A percentile compares a stretch with the other conserved stretches of the same genome.
Conservation (phyloP, 1,140 invertebrate species). For the Eciton burchellii region DNA sequence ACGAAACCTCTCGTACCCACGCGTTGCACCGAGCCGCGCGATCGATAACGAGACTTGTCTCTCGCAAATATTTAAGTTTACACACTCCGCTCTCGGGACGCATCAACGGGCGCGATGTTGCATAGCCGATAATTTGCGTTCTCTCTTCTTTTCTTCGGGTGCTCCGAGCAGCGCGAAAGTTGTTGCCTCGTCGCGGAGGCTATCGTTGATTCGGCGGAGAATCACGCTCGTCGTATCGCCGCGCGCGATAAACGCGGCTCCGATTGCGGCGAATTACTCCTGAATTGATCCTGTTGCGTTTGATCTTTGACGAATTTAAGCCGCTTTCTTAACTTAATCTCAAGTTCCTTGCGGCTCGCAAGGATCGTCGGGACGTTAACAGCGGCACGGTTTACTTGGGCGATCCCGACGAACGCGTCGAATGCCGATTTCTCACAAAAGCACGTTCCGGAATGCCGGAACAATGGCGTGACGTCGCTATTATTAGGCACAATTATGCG, state of each 20-base stretch:
- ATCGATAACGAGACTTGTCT: slow-evolving; percentile 36
- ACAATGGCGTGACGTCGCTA: slow-evolving; percentile 37
- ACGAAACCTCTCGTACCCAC: slow-evolving; percentile 9
- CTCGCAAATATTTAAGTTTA: slow-evolving; percentile 48
- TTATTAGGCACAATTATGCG: slow-evolving; percentile 49
- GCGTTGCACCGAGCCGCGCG: background rate
- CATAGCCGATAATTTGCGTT: slow-evolving; percentile 46
- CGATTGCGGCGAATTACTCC: slow-evolving; percentile 16
- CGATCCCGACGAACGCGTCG: slow-evolving; percentile 10
- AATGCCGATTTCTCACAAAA: slow-evolving; percentile 41
- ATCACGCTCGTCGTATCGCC: slow-evolving; percentile 16
- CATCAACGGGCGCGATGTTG: slow-evolving; percentile 13
- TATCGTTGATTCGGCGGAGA: slow-evolving; percentile 7
- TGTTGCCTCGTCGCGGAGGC: no score
- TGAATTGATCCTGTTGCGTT: background rate
- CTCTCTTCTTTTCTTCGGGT: slow-evolving; percentile 22
- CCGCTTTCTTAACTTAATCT: no score
- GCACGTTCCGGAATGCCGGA: background rate
- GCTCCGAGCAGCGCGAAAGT: slow-evolving; percentile 35
- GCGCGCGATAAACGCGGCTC: background rate
- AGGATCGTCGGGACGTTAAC: background rate
- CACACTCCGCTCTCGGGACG: background rate
- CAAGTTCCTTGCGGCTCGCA: slow-evolving; percentile 3
- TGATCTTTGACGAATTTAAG: background rate
- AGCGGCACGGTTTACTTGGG: slow-evolving; percentile 2